Base-by-base conservation (phyloP, 2,888 invertebrate species). In the Adelphocoris suturalis region DNA sequence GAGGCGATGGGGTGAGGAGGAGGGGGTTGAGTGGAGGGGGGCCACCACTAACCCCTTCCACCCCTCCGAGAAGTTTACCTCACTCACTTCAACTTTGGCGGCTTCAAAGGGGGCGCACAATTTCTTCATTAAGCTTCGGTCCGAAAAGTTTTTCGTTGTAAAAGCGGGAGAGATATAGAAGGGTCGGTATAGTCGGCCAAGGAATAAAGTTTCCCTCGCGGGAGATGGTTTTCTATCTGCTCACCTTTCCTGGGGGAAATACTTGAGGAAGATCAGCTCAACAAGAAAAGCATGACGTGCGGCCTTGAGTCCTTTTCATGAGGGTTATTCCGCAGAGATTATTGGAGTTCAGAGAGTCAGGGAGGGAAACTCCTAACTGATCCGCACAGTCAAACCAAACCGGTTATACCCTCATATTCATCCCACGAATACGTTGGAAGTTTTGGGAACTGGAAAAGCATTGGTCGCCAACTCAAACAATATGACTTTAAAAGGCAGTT, bases 111-210 rank as follows among this genome's bases (percentile, higher is more conserved):
- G 52, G 23, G 75, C 75, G 75, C 47, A 86, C 68, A 86, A 75
- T 86, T 86, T 86, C 86, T 86, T 86, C 86, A 86, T 86, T 86
- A 86, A 68, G 68, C 19, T 75, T n/a, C 75, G 28, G 81, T 37
- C n/a, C 78, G 16, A n/a, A 19, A 78, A 28, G 14, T 78, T 82
- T 82, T 82, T 52, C 82, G 82, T 82, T 82, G 82, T 82, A 52
- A 13, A 52, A 48, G 82, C 27, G 46, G 13, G 48, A 82, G 16
- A 48, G 47, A 82, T 52, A 82, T 27, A 19, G 52, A 52, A 68
- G 68, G 23, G 68, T 12, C 7, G 19, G 23, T 37, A 7, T 68
- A 23, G 19, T 46, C 11, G 23, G n/a, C 52, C 47, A 52, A 82
- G 82, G 47, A 82, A 82, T 82, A 82, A 82, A 82, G 82, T 82